Evolutionary conservation across 1,140 invertebrate species (phyloP).

Genomic region (Brachionus asplanchnoidis): DNA sequence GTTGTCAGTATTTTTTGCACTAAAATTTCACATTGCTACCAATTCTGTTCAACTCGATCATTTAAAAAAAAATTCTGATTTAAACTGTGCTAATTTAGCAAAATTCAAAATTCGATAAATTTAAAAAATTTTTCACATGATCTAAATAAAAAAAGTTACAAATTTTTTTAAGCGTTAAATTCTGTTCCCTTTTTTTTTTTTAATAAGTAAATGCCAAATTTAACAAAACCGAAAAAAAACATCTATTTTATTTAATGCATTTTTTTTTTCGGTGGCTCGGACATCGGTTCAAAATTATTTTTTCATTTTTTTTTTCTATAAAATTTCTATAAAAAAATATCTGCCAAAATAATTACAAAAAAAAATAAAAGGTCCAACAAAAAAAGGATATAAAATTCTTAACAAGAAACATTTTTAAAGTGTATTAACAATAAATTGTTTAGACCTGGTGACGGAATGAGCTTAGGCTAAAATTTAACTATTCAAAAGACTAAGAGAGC

Average conservation of each 20-base stretch:
- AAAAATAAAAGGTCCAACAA: not conserved
- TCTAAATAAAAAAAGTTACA: too few relatives aligned
- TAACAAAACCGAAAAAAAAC: too few relatives aligned
- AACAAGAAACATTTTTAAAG: not conserved
- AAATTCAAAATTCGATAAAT: too few relatives aligned
- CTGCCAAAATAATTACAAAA: conserved; percentile 1
- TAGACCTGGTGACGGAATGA: not conserved
- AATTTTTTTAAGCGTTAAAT: too few relatives aligned
- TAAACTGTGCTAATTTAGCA: too few relatives aligned
- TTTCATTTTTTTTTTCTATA: not conserved
- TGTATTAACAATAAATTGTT: conserved; percentile 11
- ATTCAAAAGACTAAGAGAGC: not conserved
- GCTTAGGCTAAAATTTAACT: not conserved
- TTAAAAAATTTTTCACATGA: too few relatives aligned
- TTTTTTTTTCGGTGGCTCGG: not conserved
- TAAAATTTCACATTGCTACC: too few relatives aligned
- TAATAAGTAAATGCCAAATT: too few relatives aligned
- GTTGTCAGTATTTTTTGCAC: too few relatives aligned
- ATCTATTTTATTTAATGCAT: not conserved
- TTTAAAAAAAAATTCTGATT: too few relatives aligned
- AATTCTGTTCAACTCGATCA: too few relatives aligned
- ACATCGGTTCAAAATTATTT: not conserved
- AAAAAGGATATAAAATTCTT: not conserved
- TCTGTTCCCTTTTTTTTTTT: too few relatives aligned
- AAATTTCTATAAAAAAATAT: conserved; percentile 9